Conservation (phyloP, 2,113 vertebrate genomes). For the Trichechus manatus region DNA sequence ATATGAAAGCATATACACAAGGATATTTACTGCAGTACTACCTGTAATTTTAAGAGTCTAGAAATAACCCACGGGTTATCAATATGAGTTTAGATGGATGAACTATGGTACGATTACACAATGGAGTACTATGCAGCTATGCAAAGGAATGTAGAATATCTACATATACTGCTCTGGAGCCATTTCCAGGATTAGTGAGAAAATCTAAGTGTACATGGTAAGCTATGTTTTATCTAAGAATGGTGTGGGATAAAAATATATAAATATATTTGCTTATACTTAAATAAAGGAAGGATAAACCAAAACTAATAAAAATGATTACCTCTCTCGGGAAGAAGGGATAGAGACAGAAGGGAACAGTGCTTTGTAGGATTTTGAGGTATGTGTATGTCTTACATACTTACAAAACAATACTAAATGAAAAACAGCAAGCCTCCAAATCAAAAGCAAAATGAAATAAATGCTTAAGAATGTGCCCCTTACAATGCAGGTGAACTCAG, state of each 20-base stretch:
- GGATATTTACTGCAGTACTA: neutral
- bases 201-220: neutral
- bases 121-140: neutral
- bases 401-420: conserved; percentile 5
- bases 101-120: neutral
- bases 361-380: conserved; percentile 2
- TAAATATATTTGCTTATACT: conserved; percentile 4
- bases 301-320: conserved; percentile 31
- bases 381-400: neutral
- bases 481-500: neutral
- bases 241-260: neutral
- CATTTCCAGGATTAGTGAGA: neutral
- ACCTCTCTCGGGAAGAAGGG: neutral
- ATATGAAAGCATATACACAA: neutral
- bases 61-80: neutral
- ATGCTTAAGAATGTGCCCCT: neutral
- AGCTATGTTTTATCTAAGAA: conserved; percentile 16
- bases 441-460: conserved; percentile 54
- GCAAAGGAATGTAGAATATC: neutral
- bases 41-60: conserved; percentile 40
- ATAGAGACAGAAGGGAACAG: neutral
- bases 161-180: neutral
- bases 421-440: neutral
- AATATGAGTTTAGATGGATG: neutral
- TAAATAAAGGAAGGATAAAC: conserved; percentile 3